Base-by-base conservation (phyloP, 1,140 invertebrate genomes). In the Araneus ventricosus region DNA sequence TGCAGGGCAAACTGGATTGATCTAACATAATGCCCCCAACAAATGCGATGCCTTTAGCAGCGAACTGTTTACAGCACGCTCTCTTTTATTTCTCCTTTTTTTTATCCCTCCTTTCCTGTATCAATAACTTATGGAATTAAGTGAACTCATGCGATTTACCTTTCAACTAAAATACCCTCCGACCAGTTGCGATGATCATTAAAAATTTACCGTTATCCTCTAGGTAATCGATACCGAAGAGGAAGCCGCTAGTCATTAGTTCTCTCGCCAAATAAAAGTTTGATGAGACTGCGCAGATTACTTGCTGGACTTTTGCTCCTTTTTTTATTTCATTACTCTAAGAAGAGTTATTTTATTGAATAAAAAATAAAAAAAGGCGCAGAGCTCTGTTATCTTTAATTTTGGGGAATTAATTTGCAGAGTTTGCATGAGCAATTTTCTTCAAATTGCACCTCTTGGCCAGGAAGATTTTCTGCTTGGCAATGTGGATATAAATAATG, bases 81-180 rank as follows among this genome's bases (percentile, higher is more conserved):
- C 45, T 84, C 39, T 84, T 84, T 67, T 67, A 67, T 84, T 57
- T 84, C 82, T 41, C 20, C 24, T 7, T 27, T 52, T 45, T 88
- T 84, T 45, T 27, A 27, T 5, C 59, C 63, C 41, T 70, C 61
- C 37, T 88, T 70, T 70, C 24, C 59, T 70, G 87, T 63, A 88
- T 88, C 61, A 88, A 88, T 88, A 88, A 75, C 87, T 88, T 63
- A 88, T 88, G 67, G 87, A 88, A 88, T 88, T 88, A 88, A 88
- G 61, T 88, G 87, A 88, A 88, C 87, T 70, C 87, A 88, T 88
- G 87, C 61, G 87, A 88, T 88, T 88, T 88, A 88, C 87, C 87
- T 88, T 88, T 88, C 87, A 88, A 75, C 87, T 88, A 52, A 88
- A 88, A 67, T 88, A 88, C 87, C 61, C 87, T 88, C 61, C 37